Evolutionary conservation across 2,888 invertebrate genomes (phyloP).

Genomic region (Campoplex capitator): DNA sequence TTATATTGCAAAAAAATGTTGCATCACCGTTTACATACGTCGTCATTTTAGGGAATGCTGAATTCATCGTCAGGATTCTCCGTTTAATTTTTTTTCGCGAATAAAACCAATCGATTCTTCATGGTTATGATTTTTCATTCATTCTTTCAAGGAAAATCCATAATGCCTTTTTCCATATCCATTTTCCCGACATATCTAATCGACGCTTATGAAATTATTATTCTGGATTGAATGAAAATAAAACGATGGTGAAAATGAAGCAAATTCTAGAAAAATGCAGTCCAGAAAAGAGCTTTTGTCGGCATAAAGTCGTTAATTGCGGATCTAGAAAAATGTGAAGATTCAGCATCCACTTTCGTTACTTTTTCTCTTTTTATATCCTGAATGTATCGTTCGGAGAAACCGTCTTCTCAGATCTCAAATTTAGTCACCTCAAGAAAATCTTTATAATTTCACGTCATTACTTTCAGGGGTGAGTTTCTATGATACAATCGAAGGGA

Average conservation of each 20-base stretch:
- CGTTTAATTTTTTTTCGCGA: neutral
- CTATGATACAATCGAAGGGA: neutral
- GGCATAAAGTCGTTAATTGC: no score
- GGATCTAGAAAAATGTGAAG: no score
- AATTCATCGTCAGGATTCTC: constrained; percentile 1
- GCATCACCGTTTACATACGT: neutral
- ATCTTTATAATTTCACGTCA: neutral
- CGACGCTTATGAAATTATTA: no score
- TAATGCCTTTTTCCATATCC: neutral
- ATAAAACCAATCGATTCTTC: constrained; percentile 11
- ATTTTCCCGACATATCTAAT: neutral
- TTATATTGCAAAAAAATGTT: neutral
- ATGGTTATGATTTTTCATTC: constrained; percentile 42
- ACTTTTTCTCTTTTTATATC: neutral
- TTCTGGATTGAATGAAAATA: no score
- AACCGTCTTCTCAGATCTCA: neutral
- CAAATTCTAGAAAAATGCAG: no score
- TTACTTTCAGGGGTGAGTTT: neutral
- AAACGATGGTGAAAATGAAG: no score
- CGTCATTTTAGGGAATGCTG: constrained; percentile 8
- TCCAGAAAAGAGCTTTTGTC: no score
- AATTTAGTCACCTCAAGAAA: neutral
- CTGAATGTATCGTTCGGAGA: neutral
- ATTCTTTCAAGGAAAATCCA: constrained; percentile 27
- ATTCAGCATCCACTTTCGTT: no score